A percentile compares a stretch with the other conserved stretches of the same genome.
Conservation (phyloP, 2,888 invertebrate genomes). For the Acanthosepion lycidas region DNA sequence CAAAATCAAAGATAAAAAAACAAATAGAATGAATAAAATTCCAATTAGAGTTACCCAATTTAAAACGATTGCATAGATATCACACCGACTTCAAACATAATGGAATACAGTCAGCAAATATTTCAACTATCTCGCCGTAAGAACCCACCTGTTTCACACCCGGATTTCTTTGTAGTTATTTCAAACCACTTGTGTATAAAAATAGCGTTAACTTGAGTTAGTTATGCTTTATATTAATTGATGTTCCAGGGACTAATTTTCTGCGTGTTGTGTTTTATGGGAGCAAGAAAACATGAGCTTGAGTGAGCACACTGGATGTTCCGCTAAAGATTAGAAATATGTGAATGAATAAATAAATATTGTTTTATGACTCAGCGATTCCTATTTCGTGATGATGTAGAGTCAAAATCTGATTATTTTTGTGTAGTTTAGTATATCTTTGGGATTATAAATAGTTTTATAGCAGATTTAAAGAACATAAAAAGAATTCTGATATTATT, state of each 20-base stretch:
- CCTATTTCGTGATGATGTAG: too few relatives aligned
- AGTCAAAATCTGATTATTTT: too few relatives aligned
- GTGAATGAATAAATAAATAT: neutral
- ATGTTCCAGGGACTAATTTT: neutral
- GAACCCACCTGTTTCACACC: too few relatives aligned
- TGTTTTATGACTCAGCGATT: neutral
- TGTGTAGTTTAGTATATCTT: too few relatives aligned
- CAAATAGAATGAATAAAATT: too few relatives aligned
- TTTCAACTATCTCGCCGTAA: neutral
- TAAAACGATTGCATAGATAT: too few relatives aligned
- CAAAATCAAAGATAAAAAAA: too few relatives aligned
- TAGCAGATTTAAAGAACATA: too few relatives aligned
- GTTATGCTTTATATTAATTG: neutral
- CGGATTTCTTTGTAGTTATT: neutral
- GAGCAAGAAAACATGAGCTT: neutral
- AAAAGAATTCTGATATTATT: too few relatives aligned
- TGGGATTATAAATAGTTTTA: too few relatives aligned
- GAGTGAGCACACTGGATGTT: neutral
- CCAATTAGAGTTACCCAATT: too few relatives aligned
- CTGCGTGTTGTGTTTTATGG: neutral
- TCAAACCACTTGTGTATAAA: neutral
- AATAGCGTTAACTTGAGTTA: neutral
- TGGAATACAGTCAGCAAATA: neutral
- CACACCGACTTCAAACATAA: neutral
- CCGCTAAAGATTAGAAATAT: neutral